These are phyloP conservation scores for Camponotus fellah DNA, from an alignment of 2,888 invertebrate species.

Conservation along the genomic window DNA sequence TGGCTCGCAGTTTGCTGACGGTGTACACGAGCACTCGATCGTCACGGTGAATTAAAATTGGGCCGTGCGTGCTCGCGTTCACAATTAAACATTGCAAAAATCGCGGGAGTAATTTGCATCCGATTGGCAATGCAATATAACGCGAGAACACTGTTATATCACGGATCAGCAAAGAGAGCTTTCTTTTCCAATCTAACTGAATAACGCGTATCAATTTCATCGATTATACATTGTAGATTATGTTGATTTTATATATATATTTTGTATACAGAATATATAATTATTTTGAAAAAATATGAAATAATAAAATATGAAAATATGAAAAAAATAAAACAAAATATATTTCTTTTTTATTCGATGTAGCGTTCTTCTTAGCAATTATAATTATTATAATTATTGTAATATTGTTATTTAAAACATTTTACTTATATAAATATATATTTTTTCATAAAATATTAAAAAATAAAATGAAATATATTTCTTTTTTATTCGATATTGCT, in stretches of 20 bases:
- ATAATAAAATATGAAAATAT: no score
- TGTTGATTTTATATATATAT: background rate
- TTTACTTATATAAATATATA: no score
- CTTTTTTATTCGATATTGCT: no score
- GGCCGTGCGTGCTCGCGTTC: slow-evolving; percentile 11
- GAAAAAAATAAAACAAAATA: background rate
- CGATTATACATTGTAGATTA: slow-evolving; percentile 2
- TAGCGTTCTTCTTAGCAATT: no score
- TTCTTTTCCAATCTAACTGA: background rate
- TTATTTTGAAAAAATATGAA: background rate
- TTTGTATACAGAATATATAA: background rate
- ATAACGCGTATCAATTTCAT: slow-evolving; percentile 24
- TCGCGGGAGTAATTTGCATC: background rate
- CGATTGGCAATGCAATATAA: slow-evolving; percentile 8
- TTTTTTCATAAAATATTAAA: background rate
- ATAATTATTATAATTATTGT: no score
- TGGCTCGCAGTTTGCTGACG: slow-evolving; percentile 57
- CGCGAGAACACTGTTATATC: slow-evolving; percentile 8
- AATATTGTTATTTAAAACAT: no score
- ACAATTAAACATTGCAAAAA: slow-evolving; percentile 43
- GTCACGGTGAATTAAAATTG: slow-evolving; percentile 44
- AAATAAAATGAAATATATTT: background rate
- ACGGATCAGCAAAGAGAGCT: background rate
- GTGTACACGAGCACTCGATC: slow-evolving; percentile 13
- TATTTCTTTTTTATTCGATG: no score